Evolutionary conservation across 2,113 vertebrate genomes (phyloP).

Genomic region (Acrocephalus kingi): DNA sequence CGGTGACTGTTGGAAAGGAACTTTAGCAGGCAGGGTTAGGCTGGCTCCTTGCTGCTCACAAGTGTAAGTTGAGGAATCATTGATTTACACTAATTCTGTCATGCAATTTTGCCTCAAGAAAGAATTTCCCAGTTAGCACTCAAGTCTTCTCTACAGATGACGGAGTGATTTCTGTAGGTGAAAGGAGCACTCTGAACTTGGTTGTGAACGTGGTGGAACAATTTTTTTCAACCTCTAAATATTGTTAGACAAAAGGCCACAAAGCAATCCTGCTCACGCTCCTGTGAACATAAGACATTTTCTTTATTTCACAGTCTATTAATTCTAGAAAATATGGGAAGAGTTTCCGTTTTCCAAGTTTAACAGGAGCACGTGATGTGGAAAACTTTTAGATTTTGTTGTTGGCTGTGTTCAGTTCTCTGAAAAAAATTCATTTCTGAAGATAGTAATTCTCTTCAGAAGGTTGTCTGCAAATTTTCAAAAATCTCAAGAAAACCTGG

Average conservation of each 20-base stretch:
- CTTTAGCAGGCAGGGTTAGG: not conserved
- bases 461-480: not conserved
- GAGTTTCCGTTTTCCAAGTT: not conserved
- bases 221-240: not conserved
- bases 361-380: not conserved
- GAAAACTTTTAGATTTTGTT: not conserved
- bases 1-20: not conserved
- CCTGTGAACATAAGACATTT: rapidly evolving
- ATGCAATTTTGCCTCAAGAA: not conserved
- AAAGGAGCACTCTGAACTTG: not conserved
- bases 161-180: not conserved
- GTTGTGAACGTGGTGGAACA: not conserved
- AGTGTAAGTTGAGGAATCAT: not conserved
- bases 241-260: not conserved
- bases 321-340: not conserved
- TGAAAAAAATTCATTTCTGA: not conserved
- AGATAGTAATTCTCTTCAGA: not conserved
- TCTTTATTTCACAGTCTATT: not conserved
- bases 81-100: not conserved
- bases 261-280: not conserved
- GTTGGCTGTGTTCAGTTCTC: not conserved
- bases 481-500: not conserved
- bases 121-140: not conserved
- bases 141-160: no score
- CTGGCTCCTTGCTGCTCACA: not conserved